Conservation (phyloP, 2,113 vertebrate genomes). For the Mobula hypostoma region DNA sequence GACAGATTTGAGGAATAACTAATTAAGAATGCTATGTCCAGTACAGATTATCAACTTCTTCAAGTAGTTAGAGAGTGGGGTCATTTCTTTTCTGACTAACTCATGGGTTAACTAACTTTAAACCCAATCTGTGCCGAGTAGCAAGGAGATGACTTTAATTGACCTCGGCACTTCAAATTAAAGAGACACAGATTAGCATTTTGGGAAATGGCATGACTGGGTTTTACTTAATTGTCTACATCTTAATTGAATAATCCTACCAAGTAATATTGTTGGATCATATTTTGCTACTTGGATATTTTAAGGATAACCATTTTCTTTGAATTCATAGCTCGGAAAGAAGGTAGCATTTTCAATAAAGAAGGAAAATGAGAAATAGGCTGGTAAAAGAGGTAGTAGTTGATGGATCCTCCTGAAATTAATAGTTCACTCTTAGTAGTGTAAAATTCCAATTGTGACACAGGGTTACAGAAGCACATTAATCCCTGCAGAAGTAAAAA, state of each 20-base stretch:
- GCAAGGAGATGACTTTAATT: background rate
- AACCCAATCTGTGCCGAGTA: background rate
- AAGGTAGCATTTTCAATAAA: background rate
- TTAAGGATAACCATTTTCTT: background rate
- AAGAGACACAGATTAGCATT: background rate
- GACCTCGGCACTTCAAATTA: background rate
- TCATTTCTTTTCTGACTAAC: background rate
- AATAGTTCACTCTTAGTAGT: background rate
- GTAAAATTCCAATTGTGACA: background rate
- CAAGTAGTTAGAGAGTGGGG: background rate
- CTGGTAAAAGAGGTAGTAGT: background rate
- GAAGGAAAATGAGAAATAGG: background rate
- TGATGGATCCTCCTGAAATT: background rate
- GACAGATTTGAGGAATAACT: background rate
- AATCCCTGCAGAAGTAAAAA: too few relatives aligned
- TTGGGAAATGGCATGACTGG: background rate
- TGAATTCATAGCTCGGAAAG: background rate
- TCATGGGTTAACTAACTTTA: background rate
- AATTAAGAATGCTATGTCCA: background rate
- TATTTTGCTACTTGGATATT: background rate
- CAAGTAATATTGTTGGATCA: background rate
- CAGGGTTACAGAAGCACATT: background rate
- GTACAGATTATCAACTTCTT: background rate
- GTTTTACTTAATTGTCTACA: background rate
- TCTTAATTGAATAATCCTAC: background rate